Conservation (phyloP, 2,888 invertebrate species). For the Trichacis sp. region DNA sequence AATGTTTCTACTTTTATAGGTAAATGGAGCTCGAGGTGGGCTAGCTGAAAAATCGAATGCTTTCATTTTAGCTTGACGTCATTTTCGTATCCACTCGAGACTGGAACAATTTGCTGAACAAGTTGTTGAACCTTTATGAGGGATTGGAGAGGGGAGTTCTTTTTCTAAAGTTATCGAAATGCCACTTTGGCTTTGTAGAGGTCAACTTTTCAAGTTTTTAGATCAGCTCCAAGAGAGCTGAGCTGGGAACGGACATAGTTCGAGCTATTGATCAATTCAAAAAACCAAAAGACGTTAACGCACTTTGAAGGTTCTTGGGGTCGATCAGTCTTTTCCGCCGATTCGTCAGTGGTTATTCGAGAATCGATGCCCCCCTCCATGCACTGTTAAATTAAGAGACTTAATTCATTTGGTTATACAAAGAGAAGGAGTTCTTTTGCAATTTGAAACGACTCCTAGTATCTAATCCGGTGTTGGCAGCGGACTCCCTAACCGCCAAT, state of each 20-base stretch:
- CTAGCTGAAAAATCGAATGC: constrained; percentile 1
- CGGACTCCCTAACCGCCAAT: constrained; percentile 1
- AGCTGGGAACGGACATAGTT: constrained; percentile 24
- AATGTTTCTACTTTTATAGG: constrained; percentile 42
- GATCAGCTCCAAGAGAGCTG: constrained; percentile 24
- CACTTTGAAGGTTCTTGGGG: constrained; percentile 23
- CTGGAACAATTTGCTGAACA: constrained; percentile 18
- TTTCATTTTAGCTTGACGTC: constrained; percentile 18
- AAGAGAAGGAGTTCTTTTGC: neutral
- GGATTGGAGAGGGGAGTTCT: constrained; percentile 13
- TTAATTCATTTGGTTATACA: constrained; percentile 7
- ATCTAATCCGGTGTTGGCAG: too few species aligned
- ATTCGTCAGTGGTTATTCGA: constrained; percentile 19
- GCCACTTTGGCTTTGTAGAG: constrained; percentile 31
- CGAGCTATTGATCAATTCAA: constrained; percentile 18
- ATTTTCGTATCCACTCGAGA: constrained; percentile 6
- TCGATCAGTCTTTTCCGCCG: constrained; percentile 27
- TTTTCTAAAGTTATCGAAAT: constrained; percentile 3
- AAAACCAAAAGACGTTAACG: constrained; percentile 16
- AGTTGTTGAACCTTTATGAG: constrained; percentile 6
- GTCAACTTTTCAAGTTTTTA: constrained; percentile 16
- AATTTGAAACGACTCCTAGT: constrained; percentile 8
- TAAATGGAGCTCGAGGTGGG: constrained; percentile 22
- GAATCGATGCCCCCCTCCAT: constrained; percentile 10
- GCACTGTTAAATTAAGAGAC: neutral